A percentile compares a stretch with the other conserved stretches of the same genome.
Evolutionary conservation across 2,888 invertebrate genomes (phyloP).

Genomic region (Cheilosia grossa): DNA sequence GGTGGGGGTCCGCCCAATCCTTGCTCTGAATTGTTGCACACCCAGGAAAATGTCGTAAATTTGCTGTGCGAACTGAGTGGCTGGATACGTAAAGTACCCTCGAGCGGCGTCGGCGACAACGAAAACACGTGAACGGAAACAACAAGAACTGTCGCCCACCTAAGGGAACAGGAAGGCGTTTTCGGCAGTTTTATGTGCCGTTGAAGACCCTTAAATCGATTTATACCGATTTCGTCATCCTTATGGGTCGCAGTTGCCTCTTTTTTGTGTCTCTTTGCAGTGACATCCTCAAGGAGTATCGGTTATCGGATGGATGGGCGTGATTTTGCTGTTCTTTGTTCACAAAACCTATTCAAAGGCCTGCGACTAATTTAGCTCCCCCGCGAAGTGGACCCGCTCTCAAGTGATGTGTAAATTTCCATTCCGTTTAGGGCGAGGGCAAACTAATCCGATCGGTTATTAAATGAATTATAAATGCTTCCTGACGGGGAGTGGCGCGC

Average conservation of each 20-base stretch:
- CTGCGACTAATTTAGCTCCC: background rate
- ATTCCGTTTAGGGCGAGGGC: conserved; percentile 42
- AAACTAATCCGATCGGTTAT: conserved; percentile 14
- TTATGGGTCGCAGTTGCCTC: background rate
- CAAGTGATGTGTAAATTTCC: conserved; percentile 64
- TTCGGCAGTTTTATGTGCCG: conserved; percentile 45
- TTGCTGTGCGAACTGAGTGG: conserved; percentile 2
- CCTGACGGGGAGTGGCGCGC: background rate
- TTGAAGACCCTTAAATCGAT: conserved; percentile 55
- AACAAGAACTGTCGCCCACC: background rate
- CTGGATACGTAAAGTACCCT: conserved; percentile 6
- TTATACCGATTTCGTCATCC: conserved; percentile 5
- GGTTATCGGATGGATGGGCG: conserved; percentile 3
- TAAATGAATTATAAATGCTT: conserved; percentile 18
- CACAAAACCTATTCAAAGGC: background rate
- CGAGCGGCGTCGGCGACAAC: background rate
- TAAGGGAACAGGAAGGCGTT: conserved; percentile 18
- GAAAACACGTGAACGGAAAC: conserved; percentile 37
- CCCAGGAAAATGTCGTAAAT: conserved; percentile 21
- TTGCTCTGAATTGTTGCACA: conserved; percentile 11
- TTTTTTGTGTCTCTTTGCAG: background rate
- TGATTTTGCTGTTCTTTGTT: conserved; percentile 3
- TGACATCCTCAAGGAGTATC: conserved; percentile 9
- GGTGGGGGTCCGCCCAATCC: background rate
- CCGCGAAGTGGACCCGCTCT: conserved; percentile 1